Evolutionary conservation across 1,140 invertebrate species (phyloP).

Genomic region (Solenopsis invicta): DNA sequence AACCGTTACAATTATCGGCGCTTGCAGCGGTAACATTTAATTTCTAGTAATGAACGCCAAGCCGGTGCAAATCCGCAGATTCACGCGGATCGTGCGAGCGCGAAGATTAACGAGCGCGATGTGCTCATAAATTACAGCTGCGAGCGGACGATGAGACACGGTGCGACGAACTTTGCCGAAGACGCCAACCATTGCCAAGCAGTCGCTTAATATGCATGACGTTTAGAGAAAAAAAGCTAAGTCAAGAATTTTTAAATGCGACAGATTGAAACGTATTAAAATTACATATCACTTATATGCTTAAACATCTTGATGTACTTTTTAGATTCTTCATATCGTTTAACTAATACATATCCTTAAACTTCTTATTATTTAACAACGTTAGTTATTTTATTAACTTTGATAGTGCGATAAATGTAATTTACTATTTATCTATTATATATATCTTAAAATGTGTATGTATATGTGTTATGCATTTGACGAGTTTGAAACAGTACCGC

Average conservation of each 20-base stretch:
- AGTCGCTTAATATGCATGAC: background rate
- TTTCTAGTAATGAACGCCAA: constrained; percentile 54
- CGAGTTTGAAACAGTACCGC: background rate
- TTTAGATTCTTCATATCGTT: background rate
- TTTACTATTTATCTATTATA: constrained; percentile 5
- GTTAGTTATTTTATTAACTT: constrained; percentile 12
- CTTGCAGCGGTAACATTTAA: constrained; percentile 52
- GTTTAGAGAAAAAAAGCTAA: background rate
- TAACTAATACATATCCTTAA: background rate
- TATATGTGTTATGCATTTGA: background rate
- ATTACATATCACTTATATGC: background rate
- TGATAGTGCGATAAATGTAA: background rate
- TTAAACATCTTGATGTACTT: background rate
- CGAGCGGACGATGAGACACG: constrained; percentile 38
- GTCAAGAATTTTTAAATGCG: background rate
- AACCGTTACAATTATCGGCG: constrained; percentile 65
- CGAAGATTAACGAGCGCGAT: constrained; percentile 56
- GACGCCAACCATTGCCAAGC: constrained; percentile 7
- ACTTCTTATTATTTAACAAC: background rate
- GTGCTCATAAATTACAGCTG: constrained; percentile 44
- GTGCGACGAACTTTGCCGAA: constrained; percentile 46
- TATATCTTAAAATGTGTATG: background rate
- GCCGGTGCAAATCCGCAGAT: constrained; percentile 48
- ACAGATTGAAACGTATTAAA: constrained; percentile 4
- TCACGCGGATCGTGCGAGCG: constrained; percentile 55